Conservation (phyloP, 2,888 invertebrate genomes). For the Drosophila testacea region DNA sequence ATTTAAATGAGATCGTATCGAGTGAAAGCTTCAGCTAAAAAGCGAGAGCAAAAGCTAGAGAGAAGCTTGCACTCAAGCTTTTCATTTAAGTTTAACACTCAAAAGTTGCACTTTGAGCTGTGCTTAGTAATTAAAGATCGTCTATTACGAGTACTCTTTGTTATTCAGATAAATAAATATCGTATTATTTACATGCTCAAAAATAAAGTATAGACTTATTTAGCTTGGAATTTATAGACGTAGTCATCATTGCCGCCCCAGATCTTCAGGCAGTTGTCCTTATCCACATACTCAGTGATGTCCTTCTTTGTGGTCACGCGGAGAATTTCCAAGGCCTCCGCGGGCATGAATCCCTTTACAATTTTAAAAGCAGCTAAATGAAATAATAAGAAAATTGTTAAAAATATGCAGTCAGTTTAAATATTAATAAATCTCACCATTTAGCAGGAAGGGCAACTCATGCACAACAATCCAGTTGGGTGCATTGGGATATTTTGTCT, state of each 20-base stretch:
- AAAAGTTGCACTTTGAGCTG: constrained; percentile 22
- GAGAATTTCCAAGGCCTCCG: constrained; percentile 94
- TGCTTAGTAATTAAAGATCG: constrained; percentile 5
- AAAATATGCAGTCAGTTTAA: background rate
- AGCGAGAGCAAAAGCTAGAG: background rate
- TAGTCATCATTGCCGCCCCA: constrained; percentile 94
- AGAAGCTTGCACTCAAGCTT: constrained; percentile 25
- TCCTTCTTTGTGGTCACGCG: constrained; percentile 92
- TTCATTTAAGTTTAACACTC: constrained; percentile 9
- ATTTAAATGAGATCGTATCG: constrained; percentile 58
- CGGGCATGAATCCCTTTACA: constrained; percentile 93
- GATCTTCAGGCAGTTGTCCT: constrained; percentile 89
- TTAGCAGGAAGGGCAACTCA: constrained; percentile 97
- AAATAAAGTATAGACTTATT: constrained; percentile 14
- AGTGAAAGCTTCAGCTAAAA: constrained; percentile 18
- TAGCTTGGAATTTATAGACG: constrained; percentile 87
- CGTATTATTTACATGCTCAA: constrained; percentile 58
- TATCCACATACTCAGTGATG: constrained; percentile 90
- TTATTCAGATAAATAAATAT: constrained; percentile 45
- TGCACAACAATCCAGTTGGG: constrained; percentile 95
- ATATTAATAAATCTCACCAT: constrained; percentile 86
- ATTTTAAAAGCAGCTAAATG: constrained; percentile 94
- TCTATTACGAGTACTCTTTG: background rate
- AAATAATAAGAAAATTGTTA: background rate
- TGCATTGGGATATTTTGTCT: constrained; percentile 94